Evolutionary conservation across 2,113 vertebrate species (phyloP).

Genomic region (Corydoras sp.): DNA sequence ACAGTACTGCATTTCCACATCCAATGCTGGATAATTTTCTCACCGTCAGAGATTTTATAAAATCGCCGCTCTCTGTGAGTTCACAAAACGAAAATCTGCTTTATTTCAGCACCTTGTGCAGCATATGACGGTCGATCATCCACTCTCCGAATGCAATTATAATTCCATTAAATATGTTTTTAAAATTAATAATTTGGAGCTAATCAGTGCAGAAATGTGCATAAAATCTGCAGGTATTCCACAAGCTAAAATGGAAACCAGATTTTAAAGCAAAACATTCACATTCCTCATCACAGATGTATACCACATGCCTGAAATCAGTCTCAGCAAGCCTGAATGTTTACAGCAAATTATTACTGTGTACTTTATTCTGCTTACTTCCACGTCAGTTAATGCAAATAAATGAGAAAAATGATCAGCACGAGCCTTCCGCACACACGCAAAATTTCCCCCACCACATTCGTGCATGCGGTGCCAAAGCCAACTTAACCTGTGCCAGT

Average conservation of each 20-base stretch:
- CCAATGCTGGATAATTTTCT: too few relatives aligned
- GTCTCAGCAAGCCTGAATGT: neutral
- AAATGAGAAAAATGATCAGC: constrained; percentile 18
- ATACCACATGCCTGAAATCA: neutral
- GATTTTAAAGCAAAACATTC: constrained; percentile 6
- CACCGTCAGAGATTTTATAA: too few relatives aligned
- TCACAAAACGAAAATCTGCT: too few relatives aligned
- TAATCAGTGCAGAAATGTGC: neutral
- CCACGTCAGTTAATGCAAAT: constrained; percentile 7
- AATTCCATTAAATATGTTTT: neutral
- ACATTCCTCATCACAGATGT: constrained; percentile 3
- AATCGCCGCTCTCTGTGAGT: too few relatives aligned
- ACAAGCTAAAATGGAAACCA: neutral
- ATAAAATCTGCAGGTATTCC: neutral
- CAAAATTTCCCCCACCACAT: constrained; percentile 23
- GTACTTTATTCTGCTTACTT: constrained; percentile 8
- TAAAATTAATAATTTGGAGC: neutral
- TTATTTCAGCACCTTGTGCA: too few relatives aligned
- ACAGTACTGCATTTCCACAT: too few relatives aligned
- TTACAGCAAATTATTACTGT: constrained; percentile 12
- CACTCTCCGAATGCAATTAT: neutral
- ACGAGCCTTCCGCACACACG: constrained; percentile 11
- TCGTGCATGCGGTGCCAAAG: constrained; percentile 2
- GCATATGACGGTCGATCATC: too few relatives aligned
- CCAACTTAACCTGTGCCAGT: constrained; percentile 30